A percentile compares a stretch with the other conserved stretches of the same genome.
phyloP scores from a whole-genome alignment of 2,797 vertebrate genomes.

The Momotus momota region DNA sequence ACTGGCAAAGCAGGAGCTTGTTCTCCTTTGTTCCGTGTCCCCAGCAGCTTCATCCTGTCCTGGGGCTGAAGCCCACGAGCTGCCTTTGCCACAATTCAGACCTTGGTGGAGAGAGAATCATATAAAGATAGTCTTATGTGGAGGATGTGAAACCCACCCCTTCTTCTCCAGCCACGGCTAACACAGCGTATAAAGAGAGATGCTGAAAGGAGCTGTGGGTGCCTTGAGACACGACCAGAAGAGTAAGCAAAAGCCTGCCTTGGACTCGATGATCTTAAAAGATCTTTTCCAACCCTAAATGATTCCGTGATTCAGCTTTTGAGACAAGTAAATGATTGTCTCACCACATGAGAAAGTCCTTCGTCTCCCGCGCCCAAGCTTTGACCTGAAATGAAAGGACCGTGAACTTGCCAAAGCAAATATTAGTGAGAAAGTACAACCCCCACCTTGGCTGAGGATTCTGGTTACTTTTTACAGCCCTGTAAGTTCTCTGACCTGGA shows the following conservation, averaged over 20 bases:
- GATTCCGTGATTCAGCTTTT: background rate
- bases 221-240: background rate
- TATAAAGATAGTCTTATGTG: rapidly evolving
- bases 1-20: background rate
- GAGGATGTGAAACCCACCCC: background rate
- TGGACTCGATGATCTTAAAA: no score
- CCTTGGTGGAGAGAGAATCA: background rate
- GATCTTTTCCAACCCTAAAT: no score
- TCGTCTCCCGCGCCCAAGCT: background rate
- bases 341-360: background rate
- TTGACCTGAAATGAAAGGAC: background rate
- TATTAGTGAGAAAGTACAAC: background rate
- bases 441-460: rapidly evolving
- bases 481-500: background rate
- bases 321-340: background rate
- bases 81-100: background rate
- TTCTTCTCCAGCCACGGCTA: background rate
- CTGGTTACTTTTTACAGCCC: background rate
- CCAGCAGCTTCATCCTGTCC: background rate
- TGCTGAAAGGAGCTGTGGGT: background rate
- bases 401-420: background rate
- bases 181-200: rapidly evolving
- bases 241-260: background rate
- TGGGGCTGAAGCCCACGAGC: background rate
- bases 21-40: background rate